phyloP scores from a whole-genome alignment of 2,113 vertebrate species.

The Eurypyga helias region DNA sequence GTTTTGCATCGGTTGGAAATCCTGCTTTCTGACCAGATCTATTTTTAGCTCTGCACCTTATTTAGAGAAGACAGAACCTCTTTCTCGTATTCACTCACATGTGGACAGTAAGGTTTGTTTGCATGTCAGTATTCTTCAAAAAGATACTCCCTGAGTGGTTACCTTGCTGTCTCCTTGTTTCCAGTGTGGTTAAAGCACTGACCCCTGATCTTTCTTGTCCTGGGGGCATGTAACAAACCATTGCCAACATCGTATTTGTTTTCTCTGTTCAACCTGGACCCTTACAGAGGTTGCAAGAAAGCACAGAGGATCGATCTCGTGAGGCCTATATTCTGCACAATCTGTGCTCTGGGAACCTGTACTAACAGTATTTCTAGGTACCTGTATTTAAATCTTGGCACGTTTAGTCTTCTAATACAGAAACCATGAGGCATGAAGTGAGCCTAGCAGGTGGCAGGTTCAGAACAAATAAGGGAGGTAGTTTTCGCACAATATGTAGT shows the following conservation, averaged over 20 bases:
- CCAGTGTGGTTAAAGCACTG: not conserved
- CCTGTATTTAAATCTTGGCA: conserved; percentile 57
- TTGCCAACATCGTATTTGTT: not conserved
- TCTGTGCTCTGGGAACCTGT: conserved; percentile 37
- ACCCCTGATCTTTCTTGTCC: not conserved
- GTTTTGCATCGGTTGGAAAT: not conserved
- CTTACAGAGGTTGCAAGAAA: not conserved
- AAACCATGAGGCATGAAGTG: conserved; percentile 52
- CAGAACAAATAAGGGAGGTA: not conserved
- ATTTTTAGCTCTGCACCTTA: not conserved
- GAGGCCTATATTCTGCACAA: conserved; percentile 3
- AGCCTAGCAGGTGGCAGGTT: conserved; percentile 51
- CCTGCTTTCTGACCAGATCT: not conserved
- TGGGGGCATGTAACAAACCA: not conserved
- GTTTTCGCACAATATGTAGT: not conserved
- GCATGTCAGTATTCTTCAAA: not conserved
- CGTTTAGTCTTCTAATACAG: conserved; percentile 29
- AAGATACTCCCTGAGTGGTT: not conserved
- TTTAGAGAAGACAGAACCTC: not conserved
- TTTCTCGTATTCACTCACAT: not conserved
- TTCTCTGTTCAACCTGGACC: not conserved
- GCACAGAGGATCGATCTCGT: not conserved
- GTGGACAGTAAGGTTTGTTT: not conserved
- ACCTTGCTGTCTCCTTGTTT: not conserved
- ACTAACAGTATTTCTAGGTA: conserved; percentile 11